These are phyloP conservation scores for Crotophaga sulcirostris DNA, from an alignment of 2,113 vertebrate species.

Conservation along the genomic window DNA sequence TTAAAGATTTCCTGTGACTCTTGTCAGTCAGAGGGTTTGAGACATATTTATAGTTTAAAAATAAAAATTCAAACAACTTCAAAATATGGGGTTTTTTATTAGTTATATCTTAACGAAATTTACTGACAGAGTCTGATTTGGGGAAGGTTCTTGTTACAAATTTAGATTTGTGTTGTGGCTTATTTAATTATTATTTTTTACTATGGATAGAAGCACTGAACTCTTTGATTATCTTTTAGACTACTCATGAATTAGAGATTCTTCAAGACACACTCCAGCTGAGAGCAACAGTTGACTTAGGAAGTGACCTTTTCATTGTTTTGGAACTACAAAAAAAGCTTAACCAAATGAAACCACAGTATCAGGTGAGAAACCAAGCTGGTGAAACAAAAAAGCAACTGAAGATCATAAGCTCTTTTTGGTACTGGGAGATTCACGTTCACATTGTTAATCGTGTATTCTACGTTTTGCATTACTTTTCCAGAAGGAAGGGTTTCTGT, in stretches of 20 bases:
- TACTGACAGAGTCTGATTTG: neutral
- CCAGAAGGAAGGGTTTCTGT: neutral
- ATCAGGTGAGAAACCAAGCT: slow-evolving; percentile 74
- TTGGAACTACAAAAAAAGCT: slow-evolving; percentile 78
- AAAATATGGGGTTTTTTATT: too few relatives aligned
- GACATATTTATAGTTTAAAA: neutral
- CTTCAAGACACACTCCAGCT: slow-evolving; percentile 77
- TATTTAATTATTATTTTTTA: neutral
- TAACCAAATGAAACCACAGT: slow-evolving; percentile 80
- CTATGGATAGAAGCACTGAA: neutral
- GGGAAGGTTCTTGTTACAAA: neutral
- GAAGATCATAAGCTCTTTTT: neutral
- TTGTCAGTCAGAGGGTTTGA: neutral
- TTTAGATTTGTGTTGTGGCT: neutral
- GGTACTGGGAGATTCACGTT: neutral
- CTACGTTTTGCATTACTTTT: neutral
- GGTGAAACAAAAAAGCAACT: neutral
- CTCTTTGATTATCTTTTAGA: slow-evolving; percentile 70
- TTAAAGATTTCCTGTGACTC: neutral
- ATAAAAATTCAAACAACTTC: too few relatives aligned
- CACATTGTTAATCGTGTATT: neutral
- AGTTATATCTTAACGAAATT: neutral
- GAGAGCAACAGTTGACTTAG: slow-evolving; percentile 76
- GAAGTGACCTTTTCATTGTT: slow-evolving; percentile 69
- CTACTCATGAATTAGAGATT: slow-evolving; percentile 68